Evolutionary conservation across 2,888 invertebrate genomes (phyloP).

Genomic region (Bellardia pandia): DNA sequence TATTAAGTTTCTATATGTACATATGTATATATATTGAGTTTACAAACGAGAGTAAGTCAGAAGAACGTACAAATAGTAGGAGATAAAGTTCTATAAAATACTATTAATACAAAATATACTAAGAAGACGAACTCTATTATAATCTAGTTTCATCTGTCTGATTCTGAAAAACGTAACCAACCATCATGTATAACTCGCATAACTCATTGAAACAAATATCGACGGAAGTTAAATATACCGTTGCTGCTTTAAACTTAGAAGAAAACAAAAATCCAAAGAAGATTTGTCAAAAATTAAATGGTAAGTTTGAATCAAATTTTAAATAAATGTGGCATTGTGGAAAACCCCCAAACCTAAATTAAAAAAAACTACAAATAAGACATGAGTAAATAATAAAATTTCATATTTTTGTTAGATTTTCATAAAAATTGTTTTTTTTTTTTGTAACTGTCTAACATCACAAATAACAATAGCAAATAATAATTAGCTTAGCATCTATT

Average conservation of each 20-base stretch:
- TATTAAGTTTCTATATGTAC: constrained; percentile 20
- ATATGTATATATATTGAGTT: constrained; percentile 1
- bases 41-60: not conserved
- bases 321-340: too few relatives aligned
- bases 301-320: constrained; percentile 21
- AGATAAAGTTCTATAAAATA: not conserved
- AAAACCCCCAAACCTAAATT: too few relatives aligned
- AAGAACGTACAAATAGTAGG: constrained; percentile 13
- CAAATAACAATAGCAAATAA: too few relatives aligned
- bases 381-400: too few relatives aligned
- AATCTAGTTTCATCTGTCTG: constrained; percentile 13
- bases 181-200: constrained; percentile 65
- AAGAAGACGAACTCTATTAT: constrained; percentile 3
- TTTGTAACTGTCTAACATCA: too few relatives aligned
- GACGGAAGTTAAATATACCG: constrained; percentile 59
- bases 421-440: too few relatives aligned
- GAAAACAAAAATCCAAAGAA: constrained; percentile 47
- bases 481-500: too few relatives aligned
- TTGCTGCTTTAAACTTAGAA: constrained; percentile 51
- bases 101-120: not conserved
- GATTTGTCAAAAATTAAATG: constrained; percentile 52
- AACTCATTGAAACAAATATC: constrained; percentile 67
- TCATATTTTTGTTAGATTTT: too few relatives aligned
- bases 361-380: too few relatives aligned
- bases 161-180: constrained; percentile 2